Percentiles rank a stretch among this genome's conserved stretches.
These are phyloP conservation scores for Hippocampus abdominalis DNA, from an alignment of 2,113 vertebrate genomes.

Conservation along the genomic window DNA sequence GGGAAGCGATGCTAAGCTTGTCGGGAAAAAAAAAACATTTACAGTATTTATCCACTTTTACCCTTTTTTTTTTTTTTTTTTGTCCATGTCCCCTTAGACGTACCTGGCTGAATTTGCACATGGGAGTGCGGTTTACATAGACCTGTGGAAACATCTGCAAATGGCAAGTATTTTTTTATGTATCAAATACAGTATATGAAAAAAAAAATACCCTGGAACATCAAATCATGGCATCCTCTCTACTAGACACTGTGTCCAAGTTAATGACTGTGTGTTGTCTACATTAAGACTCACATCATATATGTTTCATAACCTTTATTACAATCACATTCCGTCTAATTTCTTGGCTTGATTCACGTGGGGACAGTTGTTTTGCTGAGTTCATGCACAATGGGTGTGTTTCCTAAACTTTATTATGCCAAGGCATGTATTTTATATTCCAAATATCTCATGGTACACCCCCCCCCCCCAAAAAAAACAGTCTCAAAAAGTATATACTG, in stretches of 20 bases:
- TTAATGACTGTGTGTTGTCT: too few relatives aligned
- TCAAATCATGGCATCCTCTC: background rate
- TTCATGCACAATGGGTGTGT: background rate
- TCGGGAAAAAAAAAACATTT: too few relatives aligned
- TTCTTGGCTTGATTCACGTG: background rate
- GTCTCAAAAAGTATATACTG: too few relatives aligned
- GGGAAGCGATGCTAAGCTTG: too few relatives aligned
- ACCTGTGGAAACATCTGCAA: conserved; percentile 86
- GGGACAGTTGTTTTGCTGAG: background rate
- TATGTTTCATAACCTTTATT: too few relatives aligned
- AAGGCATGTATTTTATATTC: background rate
- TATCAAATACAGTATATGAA: background rate
- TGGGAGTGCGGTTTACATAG: conserved; percentile 74
- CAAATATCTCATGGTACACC: too few relatives aligned
- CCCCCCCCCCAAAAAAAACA: too few relatives aligned
- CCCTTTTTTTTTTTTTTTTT: background rate
- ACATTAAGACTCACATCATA: background rate
- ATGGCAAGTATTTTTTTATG: conserved; percentile 43
- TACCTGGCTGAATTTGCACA: conserved; percentile 74
- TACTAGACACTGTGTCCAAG: background rate
- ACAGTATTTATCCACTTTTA: background rate
- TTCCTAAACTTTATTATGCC: background rate
- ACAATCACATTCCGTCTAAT: too few relatives aligned
- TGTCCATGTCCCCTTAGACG: conserved; percentile 42
- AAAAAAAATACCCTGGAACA: background rate